Evolutionary conservation across 2,888 invertebrate species (phyloP), one percentile per base, ranked within the genome.

Genomic region (Tetheella fluctuosa): DNA sequence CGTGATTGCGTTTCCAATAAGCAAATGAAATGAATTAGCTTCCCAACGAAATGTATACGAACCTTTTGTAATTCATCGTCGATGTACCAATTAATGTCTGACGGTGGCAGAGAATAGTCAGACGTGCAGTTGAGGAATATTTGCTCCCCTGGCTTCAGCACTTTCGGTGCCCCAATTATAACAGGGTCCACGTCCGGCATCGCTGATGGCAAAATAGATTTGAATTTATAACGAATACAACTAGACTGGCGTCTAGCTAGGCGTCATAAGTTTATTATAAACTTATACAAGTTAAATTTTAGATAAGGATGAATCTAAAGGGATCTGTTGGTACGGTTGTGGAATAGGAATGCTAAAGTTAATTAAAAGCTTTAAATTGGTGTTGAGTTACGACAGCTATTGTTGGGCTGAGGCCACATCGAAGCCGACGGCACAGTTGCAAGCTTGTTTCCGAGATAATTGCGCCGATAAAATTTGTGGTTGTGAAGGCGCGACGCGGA

Each of bases 11-110:
- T 64, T 64, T 54, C 59, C 68, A 71, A 70, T 68, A 67, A 62
- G 63, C 70, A 68, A 69, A 71, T 68, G 59, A 62, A 68, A 65
- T 56, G 59, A 58, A 37, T 62, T 61, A 23, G 57, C 60, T 57
- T 28, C n/a, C 20, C 17, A 48, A 10, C 10, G 48, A 20, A 48
- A 58, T 64, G 60, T 63, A 39, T 70, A 83, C 84, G 55, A 74
- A 92, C 92, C 92, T 90, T 91, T 78, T 92, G 91, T 64, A 89
- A 71, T 68, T 90, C 91, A 60, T 90, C 84, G 73, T 92, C 91
- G 73, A 93, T 87, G 76, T 90, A 92, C 92, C 92, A 93, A 80
- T 90, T 91, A 71, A 93, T 92, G 64, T 91, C 90, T n/a, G 92
- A 83, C 15, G 92, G 84, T 17, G 92, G 92, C 59, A 93, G 80